Evolutionary conservation across 2,888 invertebrate genomes (phyloP).

Genomic region (Salpingus planirostris): DNA sequence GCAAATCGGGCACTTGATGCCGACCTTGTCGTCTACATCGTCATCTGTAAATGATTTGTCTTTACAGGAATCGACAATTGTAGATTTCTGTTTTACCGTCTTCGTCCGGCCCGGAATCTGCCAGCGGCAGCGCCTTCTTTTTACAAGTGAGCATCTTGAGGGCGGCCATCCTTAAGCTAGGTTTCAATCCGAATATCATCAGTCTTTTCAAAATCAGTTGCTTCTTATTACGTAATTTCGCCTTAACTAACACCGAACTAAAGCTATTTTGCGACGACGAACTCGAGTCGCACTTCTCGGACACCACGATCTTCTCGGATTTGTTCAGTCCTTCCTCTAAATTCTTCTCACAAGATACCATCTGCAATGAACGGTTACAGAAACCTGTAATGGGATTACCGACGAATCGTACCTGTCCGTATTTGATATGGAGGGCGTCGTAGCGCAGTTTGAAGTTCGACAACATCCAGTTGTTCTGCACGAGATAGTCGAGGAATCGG

Average conservation of each 20-base stretch:
- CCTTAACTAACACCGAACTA: slow-evolving; percentile 34
- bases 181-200: slow-evolving; percentile 38
- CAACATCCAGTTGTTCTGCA: slow-evolving; percentile 44
- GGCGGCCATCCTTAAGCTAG: slow-evolving; percentile 39
- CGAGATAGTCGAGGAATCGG: slow-evolving; percentile 43
- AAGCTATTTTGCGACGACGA: slow-evolving; percentile 22
- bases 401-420: slow-evolving; percentile 36
- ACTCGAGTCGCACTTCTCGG: slow-evolving; percentile 29
- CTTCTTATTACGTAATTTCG: slow-evolving; percentile 36
- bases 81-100: slow-evolving; percentile 19
- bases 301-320: slow-evolving; percentile 30
- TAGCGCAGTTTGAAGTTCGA: slow-evolving; percentile 44
- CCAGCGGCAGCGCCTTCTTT: slow-evolving; percentile 33
- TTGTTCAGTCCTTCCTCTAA: slow-evolving; percentile 21
- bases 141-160: slow-evolving; percentile 39
- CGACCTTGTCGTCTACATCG: slow-evolving; percentile 33
- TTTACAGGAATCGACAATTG: slow-evolving; percentile 4
- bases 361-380: slow-evolving; percentile 11
- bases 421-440: slow-evolving; percentile 42
- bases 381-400: too few relatives aligned
- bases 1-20: slow-evolving; percentile 47
- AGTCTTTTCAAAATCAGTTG: slow-evolving; percentile 37
- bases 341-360: slow-evolving; percentile 22
- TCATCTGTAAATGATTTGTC: slow-evolving; percentile 8
- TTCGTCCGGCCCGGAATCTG: slow-evolving; percentile 26